These are phyloP conservation scores for Lepas anatifera DNA, from an alignment of 2,888 invertebrate species.

Conservation along the genomic window DNA sequence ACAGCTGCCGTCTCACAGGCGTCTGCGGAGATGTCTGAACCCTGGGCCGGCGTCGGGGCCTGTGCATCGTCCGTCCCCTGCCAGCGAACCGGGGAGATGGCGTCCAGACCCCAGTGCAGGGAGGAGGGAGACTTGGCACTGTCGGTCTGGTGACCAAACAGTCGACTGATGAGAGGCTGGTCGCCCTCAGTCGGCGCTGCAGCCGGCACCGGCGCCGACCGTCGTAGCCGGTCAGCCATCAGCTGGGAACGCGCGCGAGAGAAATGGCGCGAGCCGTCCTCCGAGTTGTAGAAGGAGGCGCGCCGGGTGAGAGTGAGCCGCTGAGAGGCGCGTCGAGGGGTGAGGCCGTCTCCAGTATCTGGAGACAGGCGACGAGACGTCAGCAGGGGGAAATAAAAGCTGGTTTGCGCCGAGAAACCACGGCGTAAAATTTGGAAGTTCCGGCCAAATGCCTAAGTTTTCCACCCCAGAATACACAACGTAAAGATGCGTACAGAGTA, in stretches of 20 bases:
- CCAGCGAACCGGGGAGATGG: constrained; percentile 12
- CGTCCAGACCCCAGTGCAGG: constrained; percentile 6
- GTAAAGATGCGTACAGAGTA: too few relatives aligned
- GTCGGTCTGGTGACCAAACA: neutral
- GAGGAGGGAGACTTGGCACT: neutral
- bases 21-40: too few relatives aligned
- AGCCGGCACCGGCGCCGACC: neutral
- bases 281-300: constrained; percentile 7
- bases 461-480: too few relatives aligned
- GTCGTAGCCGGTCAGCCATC: neutral
- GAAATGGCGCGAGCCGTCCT: neutral
- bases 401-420: too few relatives aligned
- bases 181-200: neutral
- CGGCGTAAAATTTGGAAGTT: too few relatives aligned
- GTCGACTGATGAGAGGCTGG: neutral
- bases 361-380: too few relatives aligned
- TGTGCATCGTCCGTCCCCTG: constrained; percentile 21
- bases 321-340: neutral
- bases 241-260: neutral
- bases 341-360: neutral
- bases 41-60: constrained; percentile 61
- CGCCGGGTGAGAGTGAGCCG: neutral
- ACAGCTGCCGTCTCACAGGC: too few relatives aligned
- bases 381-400: too few relatives aligned
- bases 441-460: too few relatives aligned